Conservation (phyloP, 1,140 invertebrate genomes). For the Pseudomyrmex sp. region DNA sequence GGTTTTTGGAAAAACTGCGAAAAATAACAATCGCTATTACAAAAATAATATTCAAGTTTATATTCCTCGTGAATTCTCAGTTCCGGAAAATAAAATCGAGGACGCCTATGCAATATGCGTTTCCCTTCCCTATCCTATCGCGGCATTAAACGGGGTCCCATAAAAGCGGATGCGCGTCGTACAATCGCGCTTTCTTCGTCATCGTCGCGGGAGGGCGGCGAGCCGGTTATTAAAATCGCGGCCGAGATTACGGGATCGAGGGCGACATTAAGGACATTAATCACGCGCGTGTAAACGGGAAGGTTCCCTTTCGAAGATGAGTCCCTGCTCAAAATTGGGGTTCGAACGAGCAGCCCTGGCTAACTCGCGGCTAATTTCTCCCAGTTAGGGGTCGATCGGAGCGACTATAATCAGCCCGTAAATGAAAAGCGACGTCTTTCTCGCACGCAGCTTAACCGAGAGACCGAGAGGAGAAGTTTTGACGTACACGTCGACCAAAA, state of each 20-base stretch:
- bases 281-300: constrained; percentile 74
- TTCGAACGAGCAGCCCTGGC: constrained; percentile 29
- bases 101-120: constrained; percentile 26
- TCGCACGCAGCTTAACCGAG: constrained; percentile 21
- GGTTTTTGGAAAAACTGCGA: neutral
- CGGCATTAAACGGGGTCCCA: constrained; percentile 36
- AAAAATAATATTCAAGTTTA: neutral
- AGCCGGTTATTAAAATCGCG: constrained; percentile 77
- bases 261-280: constrained; percentile 71
- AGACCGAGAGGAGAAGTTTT: constrained; percentile 4
- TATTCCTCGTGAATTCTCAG: neutral
- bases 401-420: neutral
- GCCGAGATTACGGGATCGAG: constrained; percentile 61
- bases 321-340: constrained; percentile 16
- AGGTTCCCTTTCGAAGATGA: neutral
- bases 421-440: constrained; percentile 1
- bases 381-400: constrained; percentile 40
- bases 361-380: constrained; percentile 73
- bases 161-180: constrained; percentile 49
- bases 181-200: constrained; percentile 54
- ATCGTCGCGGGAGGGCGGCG: constrained; percentile 33
- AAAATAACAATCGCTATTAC: neutral
- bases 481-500: neutral
- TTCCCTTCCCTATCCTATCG: neutral
- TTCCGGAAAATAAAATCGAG: neutral